Evolutionary conservation across 2,797 vertebrate species (phyloP), one percentile per base, ranked within the genome.

Genomic region (Pangasius djambal): DNA sequence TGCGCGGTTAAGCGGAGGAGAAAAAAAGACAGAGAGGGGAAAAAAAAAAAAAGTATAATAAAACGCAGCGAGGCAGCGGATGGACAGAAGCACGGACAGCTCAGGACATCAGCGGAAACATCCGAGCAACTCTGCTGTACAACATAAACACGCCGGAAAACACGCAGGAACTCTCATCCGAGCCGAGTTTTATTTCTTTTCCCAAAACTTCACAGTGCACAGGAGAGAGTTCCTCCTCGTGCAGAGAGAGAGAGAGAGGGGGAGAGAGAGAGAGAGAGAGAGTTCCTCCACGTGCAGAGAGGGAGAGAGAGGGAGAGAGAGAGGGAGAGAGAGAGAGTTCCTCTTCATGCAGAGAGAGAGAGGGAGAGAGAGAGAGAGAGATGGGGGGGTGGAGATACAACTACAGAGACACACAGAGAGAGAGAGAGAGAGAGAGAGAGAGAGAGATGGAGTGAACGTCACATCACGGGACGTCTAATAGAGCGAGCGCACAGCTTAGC

Each of bases 401-500:
- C 3, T 13, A 57, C 13, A 57, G 78, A 40, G 40, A 83, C 2
- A 34, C 34, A n/a, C n/a, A n/a, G n/a, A n/a, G n/a, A 37, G 37
- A 37, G 37, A 37, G 37, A 37, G 37, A 37, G 37, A 37, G 37
- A 37, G 40, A n/a, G 57, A 83, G 37, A 22, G 16, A 40, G 48
- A 48, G 28, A 28, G 85, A 72, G n/a, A 22, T 34, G 44, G 69
- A n/a, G 70, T 22, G 28, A n/a, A 48, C 34, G 37, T 61, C 85
- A 85, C 83, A 34, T 34, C 34, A 65, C 91, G 87, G 89, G 90
- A 94, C 61, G 84, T 94, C 92, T 95, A 92, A 93, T 93, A 87
- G 91, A 94, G 92, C 95, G 93, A 95, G 92, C 92, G 50, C 94
- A 94, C 93, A 95, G 93, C 94, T 95, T 94, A 95, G 91, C 87